These are phyloP conservation scores for Dascyllus trimaculatus DNA, from an alignment of 2,113 vertebrate species.

Conservation along the genomic window DNA sequence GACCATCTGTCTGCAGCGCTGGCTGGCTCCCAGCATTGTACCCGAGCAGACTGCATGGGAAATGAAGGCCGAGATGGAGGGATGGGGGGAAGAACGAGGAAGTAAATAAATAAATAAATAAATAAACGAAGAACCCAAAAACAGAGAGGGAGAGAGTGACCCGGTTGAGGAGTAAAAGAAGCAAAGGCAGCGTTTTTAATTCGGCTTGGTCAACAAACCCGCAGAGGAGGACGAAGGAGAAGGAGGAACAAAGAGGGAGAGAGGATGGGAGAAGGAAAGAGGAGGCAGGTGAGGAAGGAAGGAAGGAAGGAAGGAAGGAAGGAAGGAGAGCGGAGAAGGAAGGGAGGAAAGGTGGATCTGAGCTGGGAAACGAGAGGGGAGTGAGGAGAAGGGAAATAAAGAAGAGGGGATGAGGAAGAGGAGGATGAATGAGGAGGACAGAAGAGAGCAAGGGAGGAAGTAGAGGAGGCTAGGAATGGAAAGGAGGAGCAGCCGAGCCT, in stretches of 20 bases:
- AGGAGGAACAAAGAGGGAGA: not conserved
- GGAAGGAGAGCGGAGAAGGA: not conserved
- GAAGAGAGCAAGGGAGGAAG: not conserved
- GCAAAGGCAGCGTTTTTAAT: slow-evolving; percentile 84
- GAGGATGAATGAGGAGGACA: too few species aligned
- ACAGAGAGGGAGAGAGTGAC: slow-evolving; percentile 50
- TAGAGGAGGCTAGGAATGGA: too few species aligned
- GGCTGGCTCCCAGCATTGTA: slow-evolving; percentile 96
- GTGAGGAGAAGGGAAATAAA: not conserved
- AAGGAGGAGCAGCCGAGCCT: too few species aligned
- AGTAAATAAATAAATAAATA: not conserved
- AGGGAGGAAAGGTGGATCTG: not conserved
- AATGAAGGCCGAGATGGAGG: slow-evolving; percentile 38
- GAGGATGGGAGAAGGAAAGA: not conserved
- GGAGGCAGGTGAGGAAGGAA: not conserved
- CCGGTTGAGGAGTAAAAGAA: slow-evolving; percentile 79
- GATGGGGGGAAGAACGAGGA: slow-evolving; percentile 1
- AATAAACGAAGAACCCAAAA: slow-evolving; percentile 38
- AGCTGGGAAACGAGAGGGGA: not conserved
- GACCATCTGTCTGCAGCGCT: slow-evolving; percentile 96
- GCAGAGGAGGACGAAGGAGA: slow-evolving; percentile 55
- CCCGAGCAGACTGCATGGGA: slow-evolving; percentile 83
- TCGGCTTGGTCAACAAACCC: slow-evolving; percentile 84
- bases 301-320: not conserved
- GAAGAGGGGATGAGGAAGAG: not conserved